These are phyloP conservation scores for Pseudonaja textilis DNA, from an alignment of 2,113 vertebrate species.

Conservation along the genomic window DNA sequence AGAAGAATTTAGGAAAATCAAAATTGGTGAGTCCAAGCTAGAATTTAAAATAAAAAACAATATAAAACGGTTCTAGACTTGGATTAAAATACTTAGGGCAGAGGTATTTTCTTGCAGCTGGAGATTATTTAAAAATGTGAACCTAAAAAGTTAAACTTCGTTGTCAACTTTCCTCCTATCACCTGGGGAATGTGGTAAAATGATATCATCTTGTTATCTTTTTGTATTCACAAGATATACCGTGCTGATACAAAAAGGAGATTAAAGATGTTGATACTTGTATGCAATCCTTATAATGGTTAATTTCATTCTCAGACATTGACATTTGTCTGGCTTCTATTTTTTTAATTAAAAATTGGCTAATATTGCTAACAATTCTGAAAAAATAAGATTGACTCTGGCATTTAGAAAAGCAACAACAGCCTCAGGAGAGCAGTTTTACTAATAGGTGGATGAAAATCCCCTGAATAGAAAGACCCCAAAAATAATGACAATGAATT, in stretches of 20 bases:
- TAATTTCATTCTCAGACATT: neutral
- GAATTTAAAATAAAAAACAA: neutral
- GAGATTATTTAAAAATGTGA: neutral
- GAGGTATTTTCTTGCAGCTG: neutral
- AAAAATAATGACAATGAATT: neutral
- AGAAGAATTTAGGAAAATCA: constrained; percentile 43
- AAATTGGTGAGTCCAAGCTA: constrained; percentile 36
- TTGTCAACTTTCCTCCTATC: neutral
- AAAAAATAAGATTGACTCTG: neutral
- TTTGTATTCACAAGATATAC: neutral
- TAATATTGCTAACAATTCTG: neutral
- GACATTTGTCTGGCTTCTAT: neutral
- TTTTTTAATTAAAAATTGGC: neutral
- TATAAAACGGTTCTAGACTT: neutral
- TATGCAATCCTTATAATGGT: neutral
- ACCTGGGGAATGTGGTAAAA: neutral
- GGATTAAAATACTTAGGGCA: neutral
- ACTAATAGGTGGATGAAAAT: neutral
- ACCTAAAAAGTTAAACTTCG: neutral
- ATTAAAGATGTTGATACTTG: neutral
- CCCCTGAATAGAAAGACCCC: neutral
- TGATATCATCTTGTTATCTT: neutral
- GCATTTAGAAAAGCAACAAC: neutral
- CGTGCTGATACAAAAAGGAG: neutral
- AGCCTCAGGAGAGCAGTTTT: neutral